Evolutionary conservation across 2,797 vertebrate species (phyloP), one percentile per base, ranked within the genome.

Genomic region (Tympanoctomys barrerae): DNA sequence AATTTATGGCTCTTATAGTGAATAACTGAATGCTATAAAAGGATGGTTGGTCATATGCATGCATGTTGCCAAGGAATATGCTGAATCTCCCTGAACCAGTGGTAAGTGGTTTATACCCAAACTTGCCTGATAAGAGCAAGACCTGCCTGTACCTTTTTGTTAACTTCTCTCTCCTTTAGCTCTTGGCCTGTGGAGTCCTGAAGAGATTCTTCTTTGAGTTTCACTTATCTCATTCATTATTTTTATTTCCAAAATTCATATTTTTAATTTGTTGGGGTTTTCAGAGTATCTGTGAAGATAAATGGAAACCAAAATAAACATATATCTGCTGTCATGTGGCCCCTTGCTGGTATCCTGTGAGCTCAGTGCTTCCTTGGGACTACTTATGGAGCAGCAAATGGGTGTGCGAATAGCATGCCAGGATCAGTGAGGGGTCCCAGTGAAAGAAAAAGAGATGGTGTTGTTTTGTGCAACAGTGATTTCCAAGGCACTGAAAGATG

Each of bases 241-340:
- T 87, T 93, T 94, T 57, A 89, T 78, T 82, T 81, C 42, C 57
- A 28, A 5, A 68, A 39, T 92, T 86, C 94, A 94, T 97, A 83
- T 94, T 98, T 97, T 98, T 96, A 98, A 95, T 97, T 91, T 89
- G 11, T 85, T 96, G 71, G 54, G 87, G 83, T 97, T 97, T 95
- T 95, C n/a, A 98, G 92, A 96, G 90, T 94, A 86, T 90, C 92
- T 94, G 94, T 96, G 91, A 97, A 98, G 97, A 92, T 89, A 95
- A 97, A 97, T 0, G 7, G 54, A 91, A 93, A 96, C 71, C 24
- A 95, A 87, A 87, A 94, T 10, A 80, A 57, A 62, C 31, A 19
- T 7, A 57, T 84, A 26, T 79, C 75, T 33, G 5, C 26, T 70
- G 19, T 91, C 42, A 1, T 2, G 62, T n/a, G 10, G 66, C 33